Conservation (phyloP, 2,888 invertebrate species). For the Malachius bipustulatus region DNA sequence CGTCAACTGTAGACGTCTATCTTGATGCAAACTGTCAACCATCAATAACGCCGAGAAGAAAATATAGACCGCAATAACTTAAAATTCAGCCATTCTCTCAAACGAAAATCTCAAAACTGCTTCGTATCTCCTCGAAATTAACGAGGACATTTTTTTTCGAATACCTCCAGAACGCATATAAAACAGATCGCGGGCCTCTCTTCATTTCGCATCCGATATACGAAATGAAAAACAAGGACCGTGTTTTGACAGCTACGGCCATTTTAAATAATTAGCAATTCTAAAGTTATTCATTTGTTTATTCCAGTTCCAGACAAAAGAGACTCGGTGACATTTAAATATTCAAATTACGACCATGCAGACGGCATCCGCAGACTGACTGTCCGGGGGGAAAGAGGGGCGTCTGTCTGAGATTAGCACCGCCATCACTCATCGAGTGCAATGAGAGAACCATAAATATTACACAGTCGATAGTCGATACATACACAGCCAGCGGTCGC, state of each 20-base stretch:
- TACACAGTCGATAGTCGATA: neutral
- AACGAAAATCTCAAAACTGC: constrained; percentile 22
- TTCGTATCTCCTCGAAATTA: constrained; percentile 27
- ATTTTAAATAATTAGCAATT: constrained; percentile 35
- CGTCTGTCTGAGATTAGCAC: constrained; percentile 2
- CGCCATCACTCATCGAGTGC: constrained; percentile 1
- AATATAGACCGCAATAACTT: constrained; percentile 24
- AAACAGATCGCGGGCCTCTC: neutral
- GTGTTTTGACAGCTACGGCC: constrained; percentile 25
- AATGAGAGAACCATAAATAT: neutral
- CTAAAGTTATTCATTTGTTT: constrained; percentile 35
- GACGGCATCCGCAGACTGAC: constrained; percentile 7
- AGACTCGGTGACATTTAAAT: constrained; percentile 35
- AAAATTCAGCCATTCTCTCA: constrained; percentile 19
- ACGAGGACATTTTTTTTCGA: constrained; percentile 28
- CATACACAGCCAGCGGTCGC: constrained; percentile 3
- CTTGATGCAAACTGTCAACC: constrained; percentile 34
- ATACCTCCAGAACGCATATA: constrained; percentile 11
- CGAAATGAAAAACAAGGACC: constrained; percentile 17
- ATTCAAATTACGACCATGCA: constrained; percentile 29
- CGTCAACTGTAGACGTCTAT: constrained; percentile 32
- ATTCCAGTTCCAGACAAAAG: constrained; percentile 33
- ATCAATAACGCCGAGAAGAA: constrained; percentile 31
- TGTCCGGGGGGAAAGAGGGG: neutral
- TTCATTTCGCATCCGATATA: constrained; percentile 16